Base-by-base conservation (phyloP, 2,888 invertebrate genomes). In the Nycteola revayana region DNA sequence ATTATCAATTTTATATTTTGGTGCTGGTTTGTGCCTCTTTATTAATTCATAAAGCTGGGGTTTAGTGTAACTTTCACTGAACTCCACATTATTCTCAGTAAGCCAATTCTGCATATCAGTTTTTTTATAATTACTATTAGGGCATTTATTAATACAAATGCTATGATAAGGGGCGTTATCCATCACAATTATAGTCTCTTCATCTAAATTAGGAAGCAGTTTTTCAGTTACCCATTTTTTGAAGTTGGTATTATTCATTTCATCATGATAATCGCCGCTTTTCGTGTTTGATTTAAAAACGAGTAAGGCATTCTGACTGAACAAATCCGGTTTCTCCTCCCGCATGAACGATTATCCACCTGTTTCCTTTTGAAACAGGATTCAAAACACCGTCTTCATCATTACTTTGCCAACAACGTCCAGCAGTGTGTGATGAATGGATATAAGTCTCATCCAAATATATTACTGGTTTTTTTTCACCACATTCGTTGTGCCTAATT, bases 381-480 rank as follows among this genome's bases (percentile, higher is more conserved):
- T 8, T 26, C 23, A 41, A 25, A 20, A 36, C 26, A 22, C 34
- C 47, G 11, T 30, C 11, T 26, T 28, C 29, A 10, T 27, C 22
- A 7, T 34, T 32, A 10, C 31, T 36, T 42, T 37, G 40, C 41
- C 39, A 42, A 36, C 27, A 35, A 14, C 31, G 32, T 29, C 29
- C 20, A 10, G 25, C 27, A 9, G 25, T 10, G 34, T 41, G 28
- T 25, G 33, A 26, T 8, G 34, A 10, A 24, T 44, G 33, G 18
- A 32, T 33, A 23, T 52, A 40, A 17, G 47, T 49, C 39, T 46
- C 42, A 24, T 49, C 52, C 20, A 49, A 32, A 24, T 37, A 47
- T 9, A 53, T 35, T 9, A 49, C 32, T 9, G 44, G 42, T 30
- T 39, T 32, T 29, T 39, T 42, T 22, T 36, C 38, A 26, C 29